Base-by-base conservation (phyloP, 1,140 invertebrate species). In the Linepithema humile region DNA sequence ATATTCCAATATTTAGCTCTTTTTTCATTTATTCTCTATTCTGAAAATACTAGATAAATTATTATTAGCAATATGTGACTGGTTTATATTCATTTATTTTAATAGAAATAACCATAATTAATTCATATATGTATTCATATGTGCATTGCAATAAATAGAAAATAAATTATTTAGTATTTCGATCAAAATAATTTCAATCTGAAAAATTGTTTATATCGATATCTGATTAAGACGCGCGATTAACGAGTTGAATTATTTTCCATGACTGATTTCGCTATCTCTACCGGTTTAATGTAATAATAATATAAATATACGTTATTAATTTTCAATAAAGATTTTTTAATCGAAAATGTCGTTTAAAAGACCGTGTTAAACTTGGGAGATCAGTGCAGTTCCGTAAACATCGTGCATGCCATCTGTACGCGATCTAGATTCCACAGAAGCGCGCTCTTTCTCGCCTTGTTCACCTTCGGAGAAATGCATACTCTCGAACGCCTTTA, bases 401-500 rank as follows among this genome's bases (percentile, higher is more conserved):
- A 40, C 10, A 70, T 32, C 23, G 40, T 9, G 29, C 29, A 23
- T 74, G 59, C 70, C 43, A 65, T 77, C 38, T 75, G 59, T 29
- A 55, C 26, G 57, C 38, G 73, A 83, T 43, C 35, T 7, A 53
- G n/a, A 64, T 74, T 45, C 53, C 69, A 35, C 70, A 59, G 72
- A 74, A 73, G 23, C 35, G 32, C 43, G n/a, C 70, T 75, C 59
- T 9, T 83, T 53, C 26, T 77, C 72, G 29, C 35, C 20, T 62
- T 55, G n/a, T 75, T 62, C 59, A 55, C 12, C 26, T 53, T 15
- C 55, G 29, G 17, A 62, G 45, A 64, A 29, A n/a, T 40, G 29
- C 32, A n/a, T 20, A 9, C 59, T 64, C 82, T 75, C 72, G 69
- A 83, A 83, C 38, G 38, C 59, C 70, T 74, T n/a, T 43, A 43